Percentiles rank a stretch among this genome's conserved stretches.
phyloP scores from a whole-genome alignment of 2,113 vertebrate species.

The Pedetes capensis region DNA sequence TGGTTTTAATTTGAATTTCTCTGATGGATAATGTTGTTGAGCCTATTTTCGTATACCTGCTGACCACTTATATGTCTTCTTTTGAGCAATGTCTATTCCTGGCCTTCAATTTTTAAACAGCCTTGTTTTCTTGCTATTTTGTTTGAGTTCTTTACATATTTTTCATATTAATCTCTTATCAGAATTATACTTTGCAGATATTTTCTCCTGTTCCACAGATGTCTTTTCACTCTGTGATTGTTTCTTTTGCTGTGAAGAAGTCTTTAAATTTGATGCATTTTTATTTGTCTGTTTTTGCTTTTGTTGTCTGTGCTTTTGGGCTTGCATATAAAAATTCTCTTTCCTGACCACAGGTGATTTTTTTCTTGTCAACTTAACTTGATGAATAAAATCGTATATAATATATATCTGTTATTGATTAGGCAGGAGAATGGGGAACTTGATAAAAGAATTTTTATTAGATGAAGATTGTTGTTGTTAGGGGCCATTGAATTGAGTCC shows the following conservation, averaged over 20 bases:
- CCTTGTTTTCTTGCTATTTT: neutral
- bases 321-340: neutral
- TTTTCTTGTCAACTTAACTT: neutral
- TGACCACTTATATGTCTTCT: neutral
- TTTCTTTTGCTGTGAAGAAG: neutral
- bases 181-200: neutral
- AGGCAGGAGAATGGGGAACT: neutral
- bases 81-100: neutral
- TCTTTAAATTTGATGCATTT: neutral
- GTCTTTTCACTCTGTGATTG: neutral
- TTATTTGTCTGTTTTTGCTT: neutral
- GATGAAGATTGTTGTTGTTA: no score
- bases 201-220: neutral
- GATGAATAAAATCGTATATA: neutral
- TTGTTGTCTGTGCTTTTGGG: neutral
- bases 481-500: no score
- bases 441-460: slow-evolving; percentile 28
- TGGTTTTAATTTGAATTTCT: neutral
- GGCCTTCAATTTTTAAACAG: neutral
- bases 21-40: neutral
- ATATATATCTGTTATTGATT: neutral
- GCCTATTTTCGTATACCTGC: neutral
- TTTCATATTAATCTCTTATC: neutral
- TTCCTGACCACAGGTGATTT: neutral
- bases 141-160: neutral